phyloP scores from a whole-genome alignment of 2,113 vertebrate species.

The Nannospalax galili region DNA sequence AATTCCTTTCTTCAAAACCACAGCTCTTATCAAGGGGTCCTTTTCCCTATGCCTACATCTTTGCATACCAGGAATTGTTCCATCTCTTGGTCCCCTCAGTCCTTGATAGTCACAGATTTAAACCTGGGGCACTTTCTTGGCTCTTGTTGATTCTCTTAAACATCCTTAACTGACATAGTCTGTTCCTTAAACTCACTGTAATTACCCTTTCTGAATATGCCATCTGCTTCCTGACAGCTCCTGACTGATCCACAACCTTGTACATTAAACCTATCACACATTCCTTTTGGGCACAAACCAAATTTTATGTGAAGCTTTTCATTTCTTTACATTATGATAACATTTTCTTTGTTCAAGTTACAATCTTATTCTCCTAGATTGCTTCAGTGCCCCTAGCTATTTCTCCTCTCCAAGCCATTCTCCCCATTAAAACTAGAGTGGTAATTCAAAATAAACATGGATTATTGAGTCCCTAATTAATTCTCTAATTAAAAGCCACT shows the following conservation, averaged over 20 bases:
- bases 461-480: background rate
- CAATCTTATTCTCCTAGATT: background rate
- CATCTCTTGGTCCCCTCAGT: background rate
- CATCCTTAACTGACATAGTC: background rate
- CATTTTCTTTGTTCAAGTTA: background rate
- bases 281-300: conserved; percentile 4
- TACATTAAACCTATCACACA: background rate
- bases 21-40: too few species aligned
- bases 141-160: conserved; percentile 3
- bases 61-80: background rate
- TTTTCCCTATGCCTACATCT: background rate
- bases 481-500: background rate
- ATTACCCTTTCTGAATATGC: conserved; percentile 8
- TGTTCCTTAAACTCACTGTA: background rate
- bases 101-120: background rate
- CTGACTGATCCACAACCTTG: background rate
- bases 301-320: background rate
- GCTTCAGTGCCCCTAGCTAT: background rate
- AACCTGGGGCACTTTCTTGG: background rate
- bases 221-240: background rate
- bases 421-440: background rate
- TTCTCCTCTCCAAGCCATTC: background rate
- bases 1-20: background rate
- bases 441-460: background rate
- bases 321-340: background rate